phyloP scores from a whole-genome alignment of 2,888 invertebrate species.

The Acanthopleura granulata region DNA sequence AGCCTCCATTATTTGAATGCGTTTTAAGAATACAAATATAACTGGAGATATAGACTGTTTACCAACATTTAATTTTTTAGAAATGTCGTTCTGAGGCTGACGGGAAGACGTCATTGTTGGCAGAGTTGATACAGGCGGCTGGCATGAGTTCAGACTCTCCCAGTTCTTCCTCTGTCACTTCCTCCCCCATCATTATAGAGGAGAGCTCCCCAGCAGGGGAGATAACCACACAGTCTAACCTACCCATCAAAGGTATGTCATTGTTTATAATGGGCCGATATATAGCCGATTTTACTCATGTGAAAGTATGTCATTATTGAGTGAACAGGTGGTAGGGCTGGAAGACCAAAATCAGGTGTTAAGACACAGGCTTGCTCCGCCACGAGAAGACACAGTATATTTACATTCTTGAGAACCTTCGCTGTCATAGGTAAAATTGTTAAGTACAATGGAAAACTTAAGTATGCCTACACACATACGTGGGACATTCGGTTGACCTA shows the following conservation, averaged over 20 bases:
- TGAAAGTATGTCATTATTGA: not conserved
- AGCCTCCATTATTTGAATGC: too few species aligned
- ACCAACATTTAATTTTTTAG: constrained; percentile 11
- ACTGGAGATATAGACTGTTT: not conserved
- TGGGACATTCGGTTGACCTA: too few species aligned
- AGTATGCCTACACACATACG: too few species aligned
- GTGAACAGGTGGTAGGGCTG: not conserved
- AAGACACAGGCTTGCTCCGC: too few species aligned
- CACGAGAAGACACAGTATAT: too few species aligned
- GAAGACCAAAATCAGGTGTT: too few species aligned
- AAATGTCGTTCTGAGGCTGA: constrained; percentile 35
- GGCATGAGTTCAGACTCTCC: constrained; percentile 36
- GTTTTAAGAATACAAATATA: not conserved
- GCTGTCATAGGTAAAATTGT: too few species aligned
- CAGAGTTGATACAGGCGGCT: constrained; percentile 64
- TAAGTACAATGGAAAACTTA: too few species aligned
- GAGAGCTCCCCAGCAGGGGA: not conserved
- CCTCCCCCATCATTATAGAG: constrained; percentile 1
- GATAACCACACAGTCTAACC: too few species aligned
- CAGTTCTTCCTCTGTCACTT: not conserved
- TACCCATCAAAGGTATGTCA: not conserved
- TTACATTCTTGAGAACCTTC: too few species aligned
- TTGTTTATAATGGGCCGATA: too few species aligned
- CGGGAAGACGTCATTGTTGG: constrained; percentile 52
- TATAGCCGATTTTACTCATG: too few species aligned